These are phyloP conservation scores for Lepilemur septentrionalis DNA, from an alignment of 2,797 vertebrate species.

Conservation along the genomic window DNA sequence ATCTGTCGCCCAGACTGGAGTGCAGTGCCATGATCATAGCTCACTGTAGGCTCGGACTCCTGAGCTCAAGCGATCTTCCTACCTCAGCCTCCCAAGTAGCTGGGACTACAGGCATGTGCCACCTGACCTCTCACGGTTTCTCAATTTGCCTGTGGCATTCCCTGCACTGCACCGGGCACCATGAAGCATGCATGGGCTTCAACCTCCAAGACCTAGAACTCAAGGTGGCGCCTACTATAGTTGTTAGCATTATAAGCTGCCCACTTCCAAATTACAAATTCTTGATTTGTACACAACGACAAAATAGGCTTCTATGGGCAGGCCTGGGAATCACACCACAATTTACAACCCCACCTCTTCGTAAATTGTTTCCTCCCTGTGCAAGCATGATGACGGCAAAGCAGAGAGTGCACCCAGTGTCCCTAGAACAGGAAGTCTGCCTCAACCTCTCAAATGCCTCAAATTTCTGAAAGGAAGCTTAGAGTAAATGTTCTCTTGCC, in stretches of 20 bases:
- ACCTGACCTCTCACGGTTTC: not conserved
- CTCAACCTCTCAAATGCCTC: not conserved
- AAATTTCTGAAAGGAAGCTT: not conserved
- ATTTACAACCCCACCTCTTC: not conserved
- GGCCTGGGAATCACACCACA: not conserved
- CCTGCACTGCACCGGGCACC: accelerated
- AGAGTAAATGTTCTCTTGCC: not conserved
- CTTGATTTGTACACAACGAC: not conserved
- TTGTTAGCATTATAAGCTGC: not conserved
- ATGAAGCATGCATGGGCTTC: not conserved
- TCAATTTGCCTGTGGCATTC: not conserved
- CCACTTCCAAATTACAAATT: not conserved
- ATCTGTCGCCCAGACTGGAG: not conserved
- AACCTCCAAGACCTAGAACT: not conserved
- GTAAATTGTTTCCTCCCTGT: not conserved
- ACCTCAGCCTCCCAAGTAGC: not conserved
- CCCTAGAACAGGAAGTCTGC: not conserved
- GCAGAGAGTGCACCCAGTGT: not conserved
- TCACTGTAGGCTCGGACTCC: not conserved
- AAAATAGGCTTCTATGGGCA: not conserved
- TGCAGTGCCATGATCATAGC: not conserved
- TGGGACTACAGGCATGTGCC: no score
- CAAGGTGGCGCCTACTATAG: not conserved
- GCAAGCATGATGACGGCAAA: accelerated
- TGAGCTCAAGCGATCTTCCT: no score